Evolutionary conservation across 2,888 invertebrate genomes (phyloP).

Genomic region (Theretra japonica): DNA sequence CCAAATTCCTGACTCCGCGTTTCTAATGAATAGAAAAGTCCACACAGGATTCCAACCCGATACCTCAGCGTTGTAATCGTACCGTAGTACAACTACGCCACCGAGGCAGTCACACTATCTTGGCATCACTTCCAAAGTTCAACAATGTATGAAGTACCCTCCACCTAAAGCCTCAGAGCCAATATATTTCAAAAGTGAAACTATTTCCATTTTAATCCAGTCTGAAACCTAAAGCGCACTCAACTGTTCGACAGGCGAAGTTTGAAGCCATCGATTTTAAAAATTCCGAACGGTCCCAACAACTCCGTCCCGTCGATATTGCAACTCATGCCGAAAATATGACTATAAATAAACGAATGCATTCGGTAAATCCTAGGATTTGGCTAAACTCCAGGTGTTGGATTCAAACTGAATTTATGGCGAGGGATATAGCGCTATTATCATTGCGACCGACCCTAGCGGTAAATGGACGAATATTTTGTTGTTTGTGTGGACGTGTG

Average conservation of each 20-base stretch:
- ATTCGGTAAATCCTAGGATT: slow-evolving; percentile 28
- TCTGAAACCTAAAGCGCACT: neutral
- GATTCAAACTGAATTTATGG: slow-evolving; percentile 29
- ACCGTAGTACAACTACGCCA: too few relatives aligned
- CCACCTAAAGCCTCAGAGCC: neutral
- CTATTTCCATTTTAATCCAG: slow-evolving; percentile 1
- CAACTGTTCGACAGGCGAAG: slow-evolving; percentile 9
- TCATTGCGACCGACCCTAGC: neutral
- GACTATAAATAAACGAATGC: slow-evolving; percentile 26
- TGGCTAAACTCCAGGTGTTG: slow-evolving; percentile 27
- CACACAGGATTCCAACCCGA: too few relatives aligned
- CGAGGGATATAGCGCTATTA: slow-evolving; percentile 24
- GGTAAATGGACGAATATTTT: slow-evolving; percentile 4
- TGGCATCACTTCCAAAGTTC: too few relatives aligned
- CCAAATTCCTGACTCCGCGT: too few relatives aligned
- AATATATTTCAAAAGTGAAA: neutral
- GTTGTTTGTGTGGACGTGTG: neutral
- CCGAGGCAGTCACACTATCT: too few relatives aligned
- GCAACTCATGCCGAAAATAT: slow-evolving; percentile 1
- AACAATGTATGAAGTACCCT: neutral
- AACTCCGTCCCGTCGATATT: neutral
- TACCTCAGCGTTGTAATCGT: too few relatives aligned
- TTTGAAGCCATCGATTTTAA: neutral
- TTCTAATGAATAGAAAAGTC: too few relatives aligned
- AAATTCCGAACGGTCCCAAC: neutral